A percentile compares a stretch with the other conserved stretches of the same genome.
Evolutionary conservation across 2,888 invertebrate species (phyloP).

Genomic region (Pristionchus arcanus): DNA sequence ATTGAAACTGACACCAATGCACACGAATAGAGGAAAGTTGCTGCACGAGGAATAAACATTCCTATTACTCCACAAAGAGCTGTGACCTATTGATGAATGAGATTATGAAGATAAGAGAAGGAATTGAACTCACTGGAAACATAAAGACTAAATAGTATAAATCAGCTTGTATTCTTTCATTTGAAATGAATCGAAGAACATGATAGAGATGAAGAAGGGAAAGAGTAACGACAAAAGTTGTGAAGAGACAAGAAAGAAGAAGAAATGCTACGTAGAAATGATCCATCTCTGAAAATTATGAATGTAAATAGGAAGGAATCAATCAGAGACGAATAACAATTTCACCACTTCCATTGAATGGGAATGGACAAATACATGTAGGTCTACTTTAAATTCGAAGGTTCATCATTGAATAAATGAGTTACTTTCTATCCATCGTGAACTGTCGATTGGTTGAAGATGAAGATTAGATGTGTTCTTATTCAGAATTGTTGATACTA

Average conservation of each 20-base stretch:
- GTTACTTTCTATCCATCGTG: constrained; percentile 47
- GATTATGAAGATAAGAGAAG: constrained; percentile 3
- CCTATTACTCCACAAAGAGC: constrained; percentile 74
- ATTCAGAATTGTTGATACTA: constrained; percentile 40
- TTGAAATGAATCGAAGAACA: constrained; percentile 75
- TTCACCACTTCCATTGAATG: not conserved
- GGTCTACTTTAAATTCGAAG: not conserved
- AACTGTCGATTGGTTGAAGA: constrained; percentile 47
- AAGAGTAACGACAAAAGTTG: constrained; percentile 66
- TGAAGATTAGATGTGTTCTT: constrained; percentile 5
- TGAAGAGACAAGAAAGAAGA: constrained; percentile 67
- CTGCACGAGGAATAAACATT: constrained; percentile 77
- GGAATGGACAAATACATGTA: not conserved
- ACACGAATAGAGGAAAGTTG: constrained; percentile 76
- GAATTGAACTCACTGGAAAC: constrained; percentile 69
- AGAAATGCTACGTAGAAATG: constrained; percentile 68
- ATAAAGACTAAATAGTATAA: constrained; percentile 76
- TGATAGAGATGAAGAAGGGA: constrained; percentile 71
- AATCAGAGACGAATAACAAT: not conserved
- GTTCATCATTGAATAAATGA: not conserved
- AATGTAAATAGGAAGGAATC: not conserved
- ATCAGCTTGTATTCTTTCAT: constrained; percentile 75
- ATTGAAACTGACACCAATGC: constrained; percentile 72
- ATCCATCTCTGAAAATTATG: constrained; percentile 70
- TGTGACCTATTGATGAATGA: constrained; percentile 66